phyloP scores from a whole-genome alignment of 2,797 vertebrate species.

The Morus bassanus region DNA sequence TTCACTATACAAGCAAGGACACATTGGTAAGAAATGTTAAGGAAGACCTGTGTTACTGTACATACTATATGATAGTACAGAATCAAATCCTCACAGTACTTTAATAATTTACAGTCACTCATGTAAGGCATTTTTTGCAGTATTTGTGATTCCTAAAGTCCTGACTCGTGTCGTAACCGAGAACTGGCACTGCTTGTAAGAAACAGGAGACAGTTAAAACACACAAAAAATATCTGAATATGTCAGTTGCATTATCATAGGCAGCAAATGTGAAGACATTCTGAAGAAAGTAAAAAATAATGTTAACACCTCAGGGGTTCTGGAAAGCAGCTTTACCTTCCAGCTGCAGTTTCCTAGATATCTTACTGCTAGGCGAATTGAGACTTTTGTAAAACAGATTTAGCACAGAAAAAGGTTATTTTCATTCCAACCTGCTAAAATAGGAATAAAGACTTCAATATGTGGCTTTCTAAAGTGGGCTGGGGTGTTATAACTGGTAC shows the following conservation, averaged over 20 bases:
- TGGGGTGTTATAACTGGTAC: background rate
- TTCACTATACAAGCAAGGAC: conserved; percentile 96
- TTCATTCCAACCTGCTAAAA: background rate
- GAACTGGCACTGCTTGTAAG: background rate
- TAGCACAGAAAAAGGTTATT: background rate
- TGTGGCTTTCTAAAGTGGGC: background rate
- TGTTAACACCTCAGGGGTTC: background rate
- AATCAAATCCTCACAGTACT: background rate
- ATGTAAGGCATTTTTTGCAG: background rate
- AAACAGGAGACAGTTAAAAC: background rate
- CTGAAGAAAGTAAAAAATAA: background rate
- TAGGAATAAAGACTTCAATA: background rate
- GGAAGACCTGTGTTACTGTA: background rate
- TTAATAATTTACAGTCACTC: background rate
- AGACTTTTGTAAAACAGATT: background rate
- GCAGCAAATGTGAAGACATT: background rate
- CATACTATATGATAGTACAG: background rate
- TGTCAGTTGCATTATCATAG: background rate
- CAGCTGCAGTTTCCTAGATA: background rate
- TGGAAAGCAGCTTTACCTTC: background rate
- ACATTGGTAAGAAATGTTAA: conserved; percentile 82
- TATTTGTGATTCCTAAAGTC: background rate
- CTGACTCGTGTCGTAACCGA: background rate
- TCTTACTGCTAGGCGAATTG: background rate
- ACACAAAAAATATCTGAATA: background rate